These are phyloP conservation scores for Enteromius anoplus DNA, from an alignment of 2,797 vertebrate species.

Conservation along the genomic window DNA sequence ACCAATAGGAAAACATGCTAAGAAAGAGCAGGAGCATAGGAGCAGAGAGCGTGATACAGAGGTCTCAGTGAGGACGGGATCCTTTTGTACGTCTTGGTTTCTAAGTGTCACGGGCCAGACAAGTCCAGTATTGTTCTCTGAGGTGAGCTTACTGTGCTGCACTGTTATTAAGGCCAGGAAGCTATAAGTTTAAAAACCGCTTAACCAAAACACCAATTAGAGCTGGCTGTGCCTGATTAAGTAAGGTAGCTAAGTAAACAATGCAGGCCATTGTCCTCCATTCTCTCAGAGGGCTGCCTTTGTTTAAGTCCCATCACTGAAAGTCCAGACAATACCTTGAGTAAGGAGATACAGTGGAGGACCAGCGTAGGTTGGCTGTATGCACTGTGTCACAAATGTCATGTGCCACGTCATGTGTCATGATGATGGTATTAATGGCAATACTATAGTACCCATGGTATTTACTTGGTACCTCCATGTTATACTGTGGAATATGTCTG, in stretches of 20 bases:
- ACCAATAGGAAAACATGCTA: background rate
- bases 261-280: conserved; percentile 71
- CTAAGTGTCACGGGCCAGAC: conserved; percentile 66
- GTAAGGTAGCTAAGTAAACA: conserved; percentile 72
- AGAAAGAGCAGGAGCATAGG: conserved; percentile 8
- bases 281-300: conserved; percentile 65
- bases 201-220: conserved; percentile 89
- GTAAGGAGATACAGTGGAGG: conserved; percentile 44
- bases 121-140: conserved; percentile 75
- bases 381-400: background rate
- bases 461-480: background rate
- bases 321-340: conserved; percentile 63
- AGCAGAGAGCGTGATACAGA: conserved; percentile 21
- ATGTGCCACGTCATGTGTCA: background rate
- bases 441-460: background rate
- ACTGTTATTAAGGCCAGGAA: conserved; percentile 67
- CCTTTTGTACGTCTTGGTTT: conserved; percentile 61
- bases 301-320: conserved; percentile 64
- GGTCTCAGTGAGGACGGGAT: conserved; percentile 59
- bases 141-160: conserved; percentile 61
- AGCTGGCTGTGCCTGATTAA: conserved; percentile 70
- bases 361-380: background rate
- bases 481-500: background rate
- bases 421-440: background rate
- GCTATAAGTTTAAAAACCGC: conserved; percentile 85